Conservation (phyloP, 1,140 invertebrate species). For the Brevipalpus yothersi region DNA sequence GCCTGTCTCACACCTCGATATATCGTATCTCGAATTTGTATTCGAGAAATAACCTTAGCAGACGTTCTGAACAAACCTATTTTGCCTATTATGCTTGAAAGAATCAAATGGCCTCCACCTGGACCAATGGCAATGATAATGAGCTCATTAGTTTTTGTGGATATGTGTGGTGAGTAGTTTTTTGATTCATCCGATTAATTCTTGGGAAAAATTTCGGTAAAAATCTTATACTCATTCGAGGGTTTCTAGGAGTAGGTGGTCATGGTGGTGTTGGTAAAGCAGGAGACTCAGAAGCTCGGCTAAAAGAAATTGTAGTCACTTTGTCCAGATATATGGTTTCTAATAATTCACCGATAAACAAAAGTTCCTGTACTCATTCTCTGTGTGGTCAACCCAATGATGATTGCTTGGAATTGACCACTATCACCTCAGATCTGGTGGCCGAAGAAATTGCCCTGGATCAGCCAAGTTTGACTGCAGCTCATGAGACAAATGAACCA, state of each 20-base stretch:
- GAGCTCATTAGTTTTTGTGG: conserved; percentile 23
- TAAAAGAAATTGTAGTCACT: conserved; percentile 19
- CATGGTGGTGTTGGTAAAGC: conserved; percentile 23
- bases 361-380: not conserved
- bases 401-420: not conserved
- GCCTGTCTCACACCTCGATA: conserved; percentile 24
- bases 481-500: not conserved
- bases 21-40: conserved; percentile 21
- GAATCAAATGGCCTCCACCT: conserved; percentile 24
- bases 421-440: not conserved
- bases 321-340: conserved; percentile 11
- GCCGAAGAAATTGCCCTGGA: no score
- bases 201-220: not conserved
- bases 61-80: conserved; percentile 24
- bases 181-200: no score
- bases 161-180: conserved; percentile 19
- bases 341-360: conserved; percentile 3
- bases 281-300: conserved; percentile 22
- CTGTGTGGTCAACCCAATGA: not conserved
- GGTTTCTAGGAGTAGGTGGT: conserved; percentile 21
- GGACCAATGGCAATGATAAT: conserved; percentile 23
- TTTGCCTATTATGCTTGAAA: conserved; percentile 21
- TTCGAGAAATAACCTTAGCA: conserved; percentile 22
- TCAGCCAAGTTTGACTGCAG: no score
- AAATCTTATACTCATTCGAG: not conserved